Evolutionary conservation across 1,140 invertebrate species (phyloP).

Genomic region (Potamilus streckersoni): DNA sequence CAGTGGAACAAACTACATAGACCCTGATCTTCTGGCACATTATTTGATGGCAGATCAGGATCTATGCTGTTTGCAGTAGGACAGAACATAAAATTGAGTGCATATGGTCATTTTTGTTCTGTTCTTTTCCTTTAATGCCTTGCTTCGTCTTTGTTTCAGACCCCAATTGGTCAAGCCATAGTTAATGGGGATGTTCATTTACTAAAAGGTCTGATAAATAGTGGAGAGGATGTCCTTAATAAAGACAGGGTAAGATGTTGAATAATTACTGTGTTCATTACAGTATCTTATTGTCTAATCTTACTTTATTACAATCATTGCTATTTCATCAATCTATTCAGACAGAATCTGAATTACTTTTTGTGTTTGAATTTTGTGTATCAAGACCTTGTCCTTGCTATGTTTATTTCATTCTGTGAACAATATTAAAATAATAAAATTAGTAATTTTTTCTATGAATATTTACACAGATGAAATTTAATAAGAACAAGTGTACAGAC

Average conservation of each 20-base stretch:
- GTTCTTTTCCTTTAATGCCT: neutral
- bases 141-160: conserved; percentile 33
- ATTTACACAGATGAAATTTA: too few relatives aligned
- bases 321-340: neutral
- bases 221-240: conserved; percentile 41
- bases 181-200: conserved; percentile 27
- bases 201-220: conserved; percentile 36
- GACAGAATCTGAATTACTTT: neutral
- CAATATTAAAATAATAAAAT: neutral
- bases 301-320: neutral
- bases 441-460: too few relatives aligned
- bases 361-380: neutral
- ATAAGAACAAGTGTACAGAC: too few relatives aligned
- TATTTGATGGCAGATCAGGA: neutral
- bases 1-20: neutral
- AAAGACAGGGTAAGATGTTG: conserved; percentile 46
- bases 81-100: neutral
- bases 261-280: neutral
- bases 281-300: neutral
- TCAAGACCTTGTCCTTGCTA: neutral
- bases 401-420: neutral
- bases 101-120: neutral
- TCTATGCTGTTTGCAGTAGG: neutral
- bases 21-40: neutral
- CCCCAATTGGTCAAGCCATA: conserved; percentile 51